Evolutionary conservation across 2,113 vertebrate species (phyloP), one percentile per base, ranked within the genome.

Genomic region (Micronycteris hirsuta): DNA sequence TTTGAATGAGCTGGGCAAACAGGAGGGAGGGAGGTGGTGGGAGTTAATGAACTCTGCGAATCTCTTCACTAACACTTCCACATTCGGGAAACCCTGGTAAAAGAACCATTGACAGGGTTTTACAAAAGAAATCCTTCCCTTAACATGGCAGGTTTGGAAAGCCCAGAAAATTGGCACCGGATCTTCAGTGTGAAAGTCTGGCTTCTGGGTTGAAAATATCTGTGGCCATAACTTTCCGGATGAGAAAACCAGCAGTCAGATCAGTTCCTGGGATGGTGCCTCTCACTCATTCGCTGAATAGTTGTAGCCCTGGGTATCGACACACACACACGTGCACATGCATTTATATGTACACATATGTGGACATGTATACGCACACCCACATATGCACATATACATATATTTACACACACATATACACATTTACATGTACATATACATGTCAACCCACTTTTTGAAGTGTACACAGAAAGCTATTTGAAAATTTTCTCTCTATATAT

Each of bases 1-100:
- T 97, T 97, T 98, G 95, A 97, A 95, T 93, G 97, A 97, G 93
- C 94, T 94, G 83, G 74, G 96, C 91, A 97, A 98, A 98, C 95
- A 97, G 91, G 78, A 94, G 54, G 76, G 95, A 93, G 96, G 91
- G 92, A 49, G 87, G 85, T 56, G 56, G 41, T 36, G 91, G 76
- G 17, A 17, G 94, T 56, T 96, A 92, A 96, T 96, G 95, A 96
- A 92, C 85, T 95, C 90, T 43, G 58, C 22, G 49, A 54, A 95
- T 58, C 93, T 89, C 76, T 91, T 86, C 7, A 10, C 92, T 88
- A n/a, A 56, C 77, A 93, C 84, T 89, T 93, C 41, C 73, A 67
- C n/a, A 45, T 70, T 81, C 13, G 19, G 94, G 80, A 94, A 71
- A 91, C 70, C 73, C 84, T 20, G 31, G 45, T n/a, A 31, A 94